Evolutionary conservation across 2,888 invertebrate species (phyloP).

Genomic region (Epinotia demarniana): DNA sequence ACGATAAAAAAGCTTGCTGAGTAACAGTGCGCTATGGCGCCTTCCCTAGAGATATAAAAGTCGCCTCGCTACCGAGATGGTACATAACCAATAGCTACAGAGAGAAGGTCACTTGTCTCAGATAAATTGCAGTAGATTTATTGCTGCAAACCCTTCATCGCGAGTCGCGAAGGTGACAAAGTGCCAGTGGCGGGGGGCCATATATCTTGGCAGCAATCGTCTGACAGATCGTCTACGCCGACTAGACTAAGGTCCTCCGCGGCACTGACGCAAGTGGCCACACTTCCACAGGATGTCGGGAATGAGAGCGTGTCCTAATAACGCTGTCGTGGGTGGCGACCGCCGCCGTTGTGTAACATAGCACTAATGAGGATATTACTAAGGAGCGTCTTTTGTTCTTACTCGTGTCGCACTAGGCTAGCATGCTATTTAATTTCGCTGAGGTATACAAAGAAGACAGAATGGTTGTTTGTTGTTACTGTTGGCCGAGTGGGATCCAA

Average conservation of each 20-base stretch:
- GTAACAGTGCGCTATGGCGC: background rate
- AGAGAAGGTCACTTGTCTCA: constrained; percentile 37
- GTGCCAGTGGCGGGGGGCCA: constrained; percentile 53
- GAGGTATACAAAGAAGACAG: background rate
- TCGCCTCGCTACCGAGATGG: constrained; percentile 1
- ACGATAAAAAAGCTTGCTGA: background rate
- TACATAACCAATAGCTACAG: constrained; percentile 9
- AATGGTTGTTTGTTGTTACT: background rate
- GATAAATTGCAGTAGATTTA: constrained; percentile 38
- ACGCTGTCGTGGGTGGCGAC: constrained; percentile 77
- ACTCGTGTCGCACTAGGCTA: constrained; percentile 15
- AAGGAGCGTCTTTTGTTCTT: constrained; percentile 60
- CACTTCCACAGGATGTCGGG: constrained; percentile 82
- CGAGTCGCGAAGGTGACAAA: constrained; percentile 27
- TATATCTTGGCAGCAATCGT: constrained; percentile 71
- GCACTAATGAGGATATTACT: constrained; percentile 79
- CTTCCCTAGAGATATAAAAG: background rate
- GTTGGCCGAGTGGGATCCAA: constrained; percentile 8
- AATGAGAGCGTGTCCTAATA: constrained; percentile 83
- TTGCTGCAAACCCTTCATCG: constrained; percentile 33
- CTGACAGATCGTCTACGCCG: constrained; percentile 74
- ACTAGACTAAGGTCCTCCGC: constrained; percentile 73
- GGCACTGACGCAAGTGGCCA: constrained; percentile 75
- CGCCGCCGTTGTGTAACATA: constrained; percentile 70
- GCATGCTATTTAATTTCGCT: constrained; percentile 29